Evolutionary conservation across 1,140 invertebrate species (phyloP), one percentile per base, ranked within the genome.

Genomic region (Heliconius hermathena): DNA sequence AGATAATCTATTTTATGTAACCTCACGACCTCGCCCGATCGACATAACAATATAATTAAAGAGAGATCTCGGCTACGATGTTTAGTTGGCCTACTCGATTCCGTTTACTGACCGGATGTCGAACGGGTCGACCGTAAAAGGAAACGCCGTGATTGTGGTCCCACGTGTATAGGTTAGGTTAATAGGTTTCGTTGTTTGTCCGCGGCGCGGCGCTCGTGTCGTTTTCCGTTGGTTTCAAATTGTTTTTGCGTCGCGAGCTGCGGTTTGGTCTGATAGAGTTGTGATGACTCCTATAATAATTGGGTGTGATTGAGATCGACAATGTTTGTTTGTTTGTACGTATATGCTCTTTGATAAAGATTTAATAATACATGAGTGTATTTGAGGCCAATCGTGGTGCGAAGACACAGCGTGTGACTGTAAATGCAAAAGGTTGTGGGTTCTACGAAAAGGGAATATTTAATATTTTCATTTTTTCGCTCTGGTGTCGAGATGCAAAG

Each of bases 41-140:
- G 88, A 86, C 85, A 88, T 93, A 92, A 94, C 93, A 93, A 94
- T 94, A 94, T 94, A 93, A 94, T 94, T 94, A 94, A 94, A 94
- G 91, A 89, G 89, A 92, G 87, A 93, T 93, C 90, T 86, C 87
- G 80, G 84, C 85, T 87, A 76, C 83, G 87, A 89, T 87, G 85
- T 66, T 80, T 79, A 77, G 79, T 82, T 84, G 81, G 82, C 81
- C 82, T 84, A 83, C 83, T 81, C 81, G 85, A 85, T 86, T 89
- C 84, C 85, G 84, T 87, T 89, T 87, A 88, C 82, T 79, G 86
- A 85, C 89, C 91, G 91, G 89, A 91, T 92, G 90, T 90, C 87
- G 84, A 88, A 81, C 82, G 85, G 85, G 85, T 66, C 83, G 85
- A 29, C 88, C 86, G 79, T 83, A 88, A 87, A 89, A 92, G 89